Evolutionary conservation across 35 echinoderm and acorn worm genomes (phyloP), one percentile per base, ranked within the genome.

Genomic region (Chiridota heheva): DNA sequence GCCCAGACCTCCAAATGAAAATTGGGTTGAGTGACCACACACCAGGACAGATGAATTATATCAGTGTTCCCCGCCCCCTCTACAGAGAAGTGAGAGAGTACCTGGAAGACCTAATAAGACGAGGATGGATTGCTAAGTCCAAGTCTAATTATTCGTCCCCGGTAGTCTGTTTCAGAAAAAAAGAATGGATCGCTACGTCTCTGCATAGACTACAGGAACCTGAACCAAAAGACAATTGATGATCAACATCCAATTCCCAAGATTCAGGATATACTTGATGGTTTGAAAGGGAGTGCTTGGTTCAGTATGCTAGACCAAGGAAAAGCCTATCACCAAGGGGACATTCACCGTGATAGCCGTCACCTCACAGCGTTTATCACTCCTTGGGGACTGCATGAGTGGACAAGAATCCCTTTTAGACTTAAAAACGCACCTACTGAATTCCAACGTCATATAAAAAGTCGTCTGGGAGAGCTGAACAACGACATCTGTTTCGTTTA

Each of bases 261-360:
- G 6, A 76, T 90, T 6, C 87, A 90, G 35, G 91, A 94, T 37
- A 32, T 93, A 0, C 70, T 93, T 0, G 78, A 93, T 83, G 78
- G 90, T 48, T 47, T 91, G n/a, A 69, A 76, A 48, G 82, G 81
- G 2, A 70, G 40, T 24, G 5, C 28, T 0, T 83, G 76, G 86
- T 89, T 82, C 26, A 72, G 40, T 26, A 81, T 67, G 3, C 40
- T 90, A 31, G 79, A 90, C 57, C 87, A 90, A 44, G 87, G 87
- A 17, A 90, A 84, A 84, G 69, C 87, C 13, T 89, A 89, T 58
- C 86, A 89, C 40, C 88, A 85, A 40, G 88, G 88, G 8, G 84
- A 39, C 26, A 70, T 90, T 7, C 7, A 18, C 16, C 7, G 29
- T 15, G 60, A 84, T 16, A 84, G 81, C 26, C 47, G 65, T 67